Conservation (phyloP, 1,140 invertebrate species). For the Cyphomyrmex costatus region DNA sequence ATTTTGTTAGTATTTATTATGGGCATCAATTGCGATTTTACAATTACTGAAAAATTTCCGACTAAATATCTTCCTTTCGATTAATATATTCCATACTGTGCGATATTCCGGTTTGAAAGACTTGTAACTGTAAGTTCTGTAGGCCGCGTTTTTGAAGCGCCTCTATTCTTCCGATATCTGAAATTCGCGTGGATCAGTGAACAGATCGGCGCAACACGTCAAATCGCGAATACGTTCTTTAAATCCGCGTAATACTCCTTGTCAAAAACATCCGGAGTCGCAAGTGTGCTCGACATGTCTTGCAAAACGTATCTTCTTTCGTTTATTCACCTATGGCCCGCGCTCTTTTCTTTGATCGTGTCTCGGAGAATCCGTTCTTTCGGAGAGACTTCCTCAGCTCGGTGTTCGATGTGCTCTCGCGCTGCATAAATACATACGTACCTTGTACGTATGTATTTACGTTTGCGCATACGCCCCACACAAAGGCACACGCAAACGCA, state of each 20-base stretch:
- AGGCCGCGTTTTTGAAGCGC: neutral
- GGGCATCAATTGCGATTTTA: neutral
- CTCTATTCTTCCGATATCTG: neutral
- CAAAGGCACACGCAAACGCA: neutral
- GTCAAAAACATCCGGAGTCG: conserved; percentile 25
- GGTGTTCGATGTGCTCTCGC: conserved; percentile 36
- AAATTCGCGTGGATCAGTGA: neutral
- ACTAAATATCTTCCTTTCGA: neutral
- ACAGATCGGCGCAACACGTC: neutral
- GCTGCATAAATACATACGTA: no score
- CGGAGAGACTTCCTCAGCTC: conserved; percentile 66
- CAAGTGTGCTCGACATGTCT: conserved; percentile 22
- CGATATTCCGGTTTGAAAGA: no score
- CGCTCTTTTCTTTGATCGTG: conserved; percentile 77
- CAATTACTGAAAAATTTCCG: neutral
- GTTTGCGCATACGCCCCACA: neutral
- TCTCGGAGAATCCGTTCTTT: conserved; percentile 75
- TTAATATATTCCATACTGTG: neutral
- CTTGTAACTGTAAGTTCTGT: neutral
- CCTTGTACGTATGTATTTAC: conserved; percentile 48
- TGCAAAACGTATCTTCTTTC: conserved; percentile 64
- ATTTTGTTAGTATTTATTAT: neutral
- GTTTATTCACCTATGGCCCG: conserved; percentile 42
- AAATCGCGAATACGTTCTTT: conserved; percentile 6
- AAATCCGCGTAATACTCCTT: conserved; percentile 33